These are phyloP conservation scores for Campoplex capitator DNA, from an alignment of 2,888 invertebrate species.

Conservation along the genomic window DNA sequence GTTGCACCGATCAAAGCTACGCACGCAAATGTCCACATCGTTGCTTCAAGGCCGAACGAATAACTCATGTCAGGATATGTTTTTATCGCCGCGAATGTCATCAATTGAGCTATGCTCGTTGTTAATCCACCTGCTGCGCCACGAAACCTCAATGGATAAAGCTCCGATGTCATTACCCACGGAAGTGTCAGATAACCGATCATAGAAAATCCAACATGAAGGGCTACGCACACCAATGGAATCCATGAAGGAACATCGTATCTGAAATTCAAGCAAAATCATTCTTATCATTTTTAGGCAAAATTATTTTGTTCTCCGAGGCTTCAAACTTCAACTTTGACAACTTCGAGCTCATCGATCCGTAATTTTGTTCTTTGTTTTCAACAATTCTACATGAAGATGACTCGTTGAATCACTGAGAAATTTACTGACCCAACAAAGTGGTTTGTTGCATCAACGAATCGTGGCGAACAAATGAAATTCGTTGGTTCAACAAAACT, in stretches of 20 bases:
- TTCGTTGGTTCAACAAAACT: too few species aligned
- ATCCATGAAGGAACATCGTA: slow-evolving; percentile 81
- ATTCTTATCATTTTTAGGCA: too few species aligned
- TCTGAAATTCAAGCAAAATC: slow-evolving; percentile 65
- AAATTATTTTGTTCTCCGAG: too few species aligned
- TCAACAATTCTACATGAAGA: too few species aligned
- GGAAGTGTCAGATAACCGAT: slow-evolving; percentile 90
- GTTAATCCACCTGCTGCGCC: slow-evolving; percentile 90
- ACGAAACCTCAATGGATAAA: slow-evolving; percentile 89
- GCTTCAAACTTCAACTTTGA: too few species aligned
- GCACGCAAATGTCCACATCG: slow-evolving; percentile 88
- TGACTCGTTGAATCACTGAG: too few species aligned
- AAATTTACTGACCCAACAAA: too few species aligned
- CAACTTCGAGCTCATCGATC: too few species aligned
- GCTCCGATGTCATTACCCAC: slow-evolving; percentile 91
- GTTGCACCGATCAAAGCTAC: slow-evolving; percentile 87
- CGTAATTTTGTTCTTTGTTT: too few species aligned
- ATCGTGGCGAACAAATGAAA: too few species aligned
- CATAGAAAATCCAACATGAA: slow-evolving; percentile 91
- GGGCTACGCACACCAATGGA: slow-evolving; percentile 87
- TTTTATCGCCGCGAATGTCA: slow-evolving; percentile 90
- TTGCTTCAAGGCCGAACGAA: slow-evolving; percentile 87
- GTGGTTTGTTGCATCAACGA: too few species aligned
- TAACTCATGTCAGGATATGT: slow-evolving; percentile 88
- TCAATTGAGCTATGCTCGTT: slow-evolving; percentile 89